Conservation (phyloP, 2,888 invertebrate species). For the Branchellion lobata region DNA sequence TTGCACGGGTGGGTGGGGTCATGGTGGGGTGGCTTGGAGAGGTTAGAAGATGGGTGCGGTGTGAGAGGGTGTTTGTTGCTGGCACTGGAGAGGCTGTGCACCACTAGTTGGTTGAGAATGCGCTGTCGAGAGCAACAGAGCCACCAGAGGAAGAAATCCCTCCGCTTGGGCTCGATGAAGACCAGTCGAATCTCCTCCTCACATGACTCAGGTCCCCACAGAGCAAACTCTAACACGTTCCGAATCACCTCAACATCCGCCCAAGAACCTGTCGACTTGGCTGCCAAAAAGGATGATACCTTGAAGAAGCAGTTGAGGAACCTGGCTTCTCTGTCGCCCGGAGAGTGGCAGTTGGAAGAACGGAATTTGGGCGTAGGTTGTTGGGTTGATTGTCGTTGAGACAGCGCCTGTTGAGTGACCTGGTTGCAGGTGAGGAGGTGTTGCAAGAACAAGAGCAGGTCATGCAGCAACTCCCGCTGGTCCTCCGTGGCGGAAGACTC, state of each 20-base stretch:
- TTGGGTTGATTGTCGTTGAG: not conserved
- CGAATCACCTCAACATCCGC: not conserved
- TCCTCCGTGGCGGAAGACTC: not conserved
- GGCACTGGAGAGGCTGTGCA: not conserved
- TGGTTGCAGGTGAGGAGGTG: not conserved
- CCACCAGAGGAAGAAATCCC: conserved; percentile 22
- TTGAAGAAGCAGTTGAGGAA: not conserved
- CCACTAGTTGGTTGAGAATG: not conserved
- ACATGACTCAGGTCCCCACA: conserved; percentile 17
- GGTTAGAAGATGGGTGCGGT: not conserved
- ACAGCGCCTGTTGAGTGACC: not conserved
- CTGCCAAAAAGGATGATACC: not conserved
- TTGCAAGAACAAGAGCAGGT: not conserved
- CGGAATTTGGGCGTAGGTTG: not conserved
- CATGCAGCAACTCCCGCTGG: not conserved
- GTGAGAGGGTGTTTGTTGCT: not conserved
- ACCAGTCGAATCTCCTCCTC: conserved; percentile 36
- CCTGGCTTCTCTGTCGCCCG: not conserved
- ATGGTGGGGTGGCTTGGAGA: not conserved
- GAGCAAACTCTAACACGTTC: not conserved
- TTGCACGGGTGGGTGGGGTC: not conserved
- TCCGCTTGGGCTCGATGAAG: conserved; percentile 8
- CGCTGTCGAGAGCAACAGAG: not conserved
- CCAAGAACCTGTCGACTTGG: not conserved
- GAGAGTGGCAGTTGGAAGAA: not conserved